Base-by-base conservation (phyloP, 2,888 invertebrate genomes). In the Conomelus anceps region DNA sequence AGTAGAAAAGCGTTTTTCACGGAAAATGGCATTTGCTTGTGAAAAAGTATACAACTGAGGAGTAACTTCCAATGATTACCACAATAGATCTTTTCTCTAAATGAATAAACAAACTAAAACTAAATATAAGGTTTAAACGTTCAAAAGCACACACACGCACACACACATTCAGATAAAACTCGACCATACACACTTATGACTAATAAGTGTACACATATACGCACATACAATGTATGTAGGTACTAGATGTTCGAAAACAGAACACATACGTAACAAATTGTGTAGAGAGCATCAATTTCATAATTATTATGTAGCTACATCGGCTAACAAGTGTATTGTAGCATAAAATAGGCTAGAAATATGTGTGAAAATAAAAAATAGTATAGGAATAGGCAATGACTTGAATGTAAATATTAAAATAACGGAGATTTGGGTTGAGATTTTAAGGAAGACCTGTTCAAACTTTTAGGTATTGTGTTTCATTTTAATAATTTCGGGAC, bases 71-170 rank as follows among this genome's bases (percentile, higher is more conserved):
- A 63, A 63, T 63, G 63, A 63, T 63, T 63, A 63, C 63, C 63
- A 63, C 63, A 63, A 63, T 63, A 63, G 63, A 63, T 63, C 63
- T 63, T 63, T 63, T 63, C 63, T n/a, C 63, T 63, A 63, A 63
- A 63, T 63, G 20, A 63, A 63, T 63, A 63, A 63, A 63, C 63
- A 63, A 63, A 63, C 63, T 63, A 63, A 63, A 63, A 63, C 63
- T 63, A 63, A 63, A 63, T 63, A 63, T 20, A 63, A n/a, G 63
- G 85, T 85, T n/a, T 22, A 84, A 22, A 88, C 84, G 84, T 84
- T 84, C 84, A 88, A 29, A 88, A 24, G 23, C 22, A 88, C 22
- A 85, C n/a, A 85, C 85, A 88, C 84, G 85, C 85, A 88, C 84
- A 24, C 84, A 88, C 22, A 88, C 84, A 84, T 84, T 23, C 84